Base-by-base conservation (phyloP, 2,888 invertebrate species). In the Mythimna impura region DNA sequence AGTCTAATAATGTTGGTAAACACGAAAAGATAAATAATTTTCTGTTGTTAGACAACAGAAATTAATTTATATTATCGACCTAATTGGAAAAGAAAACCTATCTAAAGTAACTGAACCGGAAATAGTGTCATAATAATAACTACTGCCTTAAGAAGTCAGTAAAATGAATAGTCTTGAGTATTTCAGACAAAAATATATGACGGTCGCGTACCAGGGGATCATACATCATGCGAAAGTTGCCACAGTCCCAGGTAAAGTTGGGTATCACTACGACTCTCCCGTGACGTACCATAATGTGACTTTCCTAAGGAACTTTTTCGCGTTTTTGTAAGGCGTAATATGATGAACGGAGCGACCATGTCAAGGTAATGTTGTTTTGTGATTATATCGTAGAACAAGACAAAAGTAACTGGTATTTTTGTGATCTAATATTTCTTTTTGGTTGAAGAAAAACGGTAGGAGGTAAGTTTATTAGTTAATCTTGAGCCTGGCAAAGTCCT, bases 201-300 rank as follows among this genome's bases (percentile, higher is more conserved):
- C 71, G 79, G 82, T 80, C 63, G 70, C 62, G 82, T 86, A 86
- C 84, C 82, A 85, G 76, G 87, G 86, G 87, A 87, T 86, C 84
- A 87, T 88, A 88, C 82, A 87, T 89, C 88, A 88, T 77, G 73
- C 68, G 80, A 88, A 88, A 89, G 86, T 87, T 89, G 77, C 81
- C 65, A 81, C 81, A 78, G 83, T 84, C 69, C 73, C 87, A 83
- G 89, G 86, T 86, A 87, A 88, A 89, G 87, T 89, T 89, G 77
- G 83, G 84, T 87, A 88, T 89, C 87, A 82, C 84, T 87, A 89
- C 88, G 89, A 81, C 76, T 83, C 89, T 89, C 89, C 71, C 66
- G 89, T 79, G 89, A 87, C 87, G 70, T 76, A 69, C 82, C 83
- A 71, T 89, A 86, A 87, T 86, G 86, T 84, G 83, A 88, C 89